Percentiles rank a stretch among this genome's conserved stretches.
These are phyloP conservation scores for Pteronura brasiliensis DNA, from an alignment of 2,113 vertebrate species.

Conservation along the genomic window DNA sequence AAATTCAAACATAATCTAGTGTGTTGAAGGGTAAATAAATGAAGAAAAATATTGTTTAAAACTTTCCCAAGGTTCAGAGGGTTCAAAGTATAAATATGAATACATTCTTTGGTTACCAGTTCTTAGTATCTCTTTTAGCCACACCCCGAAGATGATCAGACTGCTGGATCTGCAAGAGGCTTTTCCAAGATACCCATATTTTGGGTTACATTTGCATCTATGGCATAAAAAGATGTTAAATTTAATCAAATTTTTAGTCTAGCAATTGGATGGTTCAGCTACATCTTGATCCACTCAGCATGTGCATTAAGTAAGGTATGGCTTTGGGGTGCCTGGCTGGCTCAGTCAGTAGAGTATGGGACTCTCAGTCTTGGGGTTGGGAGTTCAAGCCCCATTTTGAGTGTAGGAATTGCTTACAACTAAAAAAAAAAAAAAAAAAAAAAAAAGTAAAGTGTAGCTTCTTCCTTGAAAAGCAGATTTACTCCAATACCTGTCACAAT, in stretches of 20 bases:
- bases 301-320: background rate
- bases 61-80: background rate
- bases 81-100: background rate
- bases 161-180: background rate
- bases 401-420: background rate
- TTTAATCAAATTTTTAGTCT: background rate
- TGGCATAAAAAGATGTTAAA: background rate
- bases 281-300: background rate
- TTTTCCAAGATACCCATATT: background rate
- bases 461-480: constrained; percentile 53
- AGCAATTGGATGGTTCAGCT: background rate
- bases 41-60: background rate
- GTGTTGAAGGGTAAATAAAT: background rate
- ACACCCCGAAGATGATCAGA: background rate
- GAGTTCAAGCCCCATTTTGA: background rate
- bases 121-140: background rate
- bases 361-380: background rate
- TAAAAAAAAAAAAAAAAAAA: background rate
- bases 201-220: background rate
- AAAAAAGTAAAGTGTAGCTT: background rate
- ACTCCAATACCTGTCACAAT: constrained; percentile 48
- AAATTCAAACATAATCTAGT: background rate
- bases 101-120: background rate
- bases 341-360: background rate
- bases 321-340: background rate